Evolutionary conservation across 1,140 invertebrate species (phyloP), one percentile per base, ranked within the genome.

Genomic region (Drosophila pectinifera): DNA sequence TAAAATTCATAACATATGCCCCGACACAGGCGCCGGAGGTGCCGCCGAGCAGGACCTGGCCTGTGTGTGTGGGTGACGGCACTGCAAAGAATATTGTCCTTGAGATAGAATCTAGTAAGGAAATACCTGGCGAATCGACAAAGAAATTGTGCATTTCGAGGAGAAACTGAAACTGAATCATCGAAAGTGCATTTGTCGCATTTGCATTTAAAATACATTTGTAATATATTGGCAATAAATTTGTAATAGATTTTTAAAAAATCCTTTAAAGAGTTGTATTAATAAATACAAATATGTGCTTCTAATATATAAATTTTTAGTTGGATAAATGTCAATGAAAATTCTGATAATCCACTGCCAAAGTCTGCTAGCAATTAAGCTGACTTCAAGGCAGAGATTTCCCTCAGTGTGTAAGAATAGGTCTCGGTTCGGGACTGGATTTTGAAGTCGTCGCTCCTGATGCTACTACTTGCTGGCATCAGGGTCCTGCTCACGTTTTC

Each of bases 1-100:
- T 80, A 80, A 80, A 80, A 80, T 80, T 80, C 78, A 80, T 80
- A 80, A 80, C 78, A 80, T 80, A 80, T 80, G 78, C 78, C 78
- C 64, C 58, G 56, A 22, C 61, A 61, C 31, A 54, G 16, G 36
- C 41, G 26, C n/a, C 31, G 38, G 54, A 55, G 51, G 61, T 53
- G 67, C 59, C 54, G 16, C 38, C 43, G 42, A 20, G 41, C 28
- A 36, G 13, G 41, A 46, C 51, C 18, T 48, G 28, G 24, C 28
- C 28, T 16, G 14, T 31, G 38, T 41, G 38, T 20, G 18, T 20
- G 16, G 26, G 38, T 5, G 26, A 11, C 4, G 43, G 63, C 61
- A 64, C 63, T 64, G 28, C 5, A 18, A 65, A 59, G n/a, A 22
- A 38, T 22, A 26, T 63, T 14, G 7, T 36, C 4, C 18, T 22